Base-by-base conservation (phyloP, 1,140 invertebrate genomes). In the Aphidius ervi region DNA sequence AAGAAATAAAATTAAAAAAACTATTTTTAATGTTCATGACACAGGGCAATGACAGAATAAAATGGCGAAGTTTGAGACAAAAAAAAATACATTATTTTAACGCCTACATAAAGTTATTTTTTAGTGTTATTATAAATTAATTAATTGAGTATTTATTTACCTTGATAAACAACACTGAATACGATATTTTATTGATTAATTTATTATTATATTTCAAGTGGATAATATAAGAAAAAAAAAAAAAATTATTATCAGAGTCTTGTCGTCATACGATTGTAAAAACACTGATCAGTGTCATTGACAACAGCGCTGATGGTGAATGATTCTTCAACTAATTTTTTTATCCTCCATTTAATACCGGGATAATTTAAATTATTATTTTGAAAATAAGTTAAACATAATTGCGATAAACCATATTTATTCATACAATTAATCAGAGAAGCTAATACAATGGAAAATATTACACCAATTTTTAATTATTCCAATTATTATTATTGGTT, bases 351-450 rank as follows among this genome's bases (percentile, higher is more conserved):
- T 31, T 31, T 31, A 31, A 31, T 31, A 31, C 23, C 23, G 23
- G 23, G 23, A 31, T 46, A 63, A 63, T 55, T 47, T 7, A 58
- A 58, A 55, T 52, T 58, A 31, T 59, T 5, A 6, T 40, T 37
- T 31, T 47, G 4, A 47, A 45, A 47, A 40, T 42, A 0, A 9
- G 9, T 8, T 23, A 3, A 31, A 5, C 10, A 9, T 46, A 59
- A 62, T 54, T 71, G 68, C 70, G 59, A 66, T 72, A 72, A 73
- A 73, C 64, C 67, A 73, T 70, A 68, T 75, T 75, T 75, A 75
- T 75, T 76, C 68, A 69, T 72, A 69, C 74, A 73, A 67, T 57
- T 46, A 61, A n/a, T 56, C 57, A 31, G 23, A 31, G 2, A 31
- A 31, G 4, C 2, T 31, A 31, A 3, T 76, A 76, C 68, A 76